Conservation (phyloP, 2,888 invertebrate genomes). For the Idaea biselata region DNA sequence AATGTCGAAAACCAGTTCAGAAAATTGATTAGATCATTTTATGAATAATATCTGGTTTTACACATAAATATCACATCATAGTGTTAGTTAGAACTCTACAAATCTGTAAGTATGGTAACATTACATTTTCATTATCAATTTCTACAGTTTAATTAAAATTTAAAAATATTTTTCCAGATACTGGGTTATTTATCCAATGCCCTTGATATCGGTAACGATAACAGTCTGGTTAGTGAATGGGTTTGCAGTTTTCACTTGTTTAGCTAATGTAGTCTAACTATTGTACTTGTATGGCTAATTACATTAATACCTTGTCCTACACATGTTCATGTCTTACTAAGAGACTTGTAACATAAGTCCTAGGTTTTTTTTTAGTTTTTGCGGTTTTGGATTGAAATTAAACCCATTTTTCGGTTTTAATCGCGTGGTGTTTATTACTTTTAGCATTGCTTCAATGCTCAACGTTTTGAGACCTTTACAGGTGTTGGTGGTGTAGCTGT, state of each 20-base stretch:
- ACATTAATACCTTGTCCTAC: not conserved
- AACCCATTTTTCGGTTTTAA: too few relatives aligned
- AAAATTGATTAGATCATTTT: not conserved
- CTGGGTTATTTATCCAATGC: conserved; percentile 68
- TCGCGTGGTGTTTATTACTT: too few relatives aligned
- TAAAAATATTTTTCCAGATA: conserved; percentile 63
- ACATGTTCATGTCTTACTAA: not conserved
- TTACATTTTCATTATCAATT: not conserved
- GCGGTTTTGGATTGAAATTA: too few relatives aligned
- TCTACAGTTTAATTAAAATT: conserved; percentile 5
- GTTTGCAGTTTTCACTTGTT: conserved; percentile 33
- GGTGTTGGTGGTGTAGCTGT: too few relatives aligned
- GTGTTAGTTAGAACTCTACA: too few relatives aligned
- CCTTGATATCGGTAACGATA: conserved; percentile 61
- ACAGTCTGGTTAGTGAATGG: conserved; percentile 61
- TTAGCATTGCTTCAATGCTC: too few relatives aligned
- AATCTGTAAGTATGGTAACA: not conserved
- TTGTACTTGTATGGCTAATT: not conserved
- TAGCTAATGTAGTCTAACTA: conserved; percentile 6
- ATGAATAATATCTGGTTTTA: not conserved
- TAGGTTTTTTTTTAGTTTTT: too few relatives aligned
- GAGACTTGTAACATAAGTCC: too few relatives aligned
- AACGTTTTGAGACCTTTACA: too few relatives aligned
- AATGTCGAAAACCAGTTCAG: not conserved
- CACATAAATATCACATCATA: not conserved